These are phyloP conservation scores for Tortricodes alternella DNA, from an alignment of 2,888 invertebrate genomes.

Conservation along the genomic window DNA sequence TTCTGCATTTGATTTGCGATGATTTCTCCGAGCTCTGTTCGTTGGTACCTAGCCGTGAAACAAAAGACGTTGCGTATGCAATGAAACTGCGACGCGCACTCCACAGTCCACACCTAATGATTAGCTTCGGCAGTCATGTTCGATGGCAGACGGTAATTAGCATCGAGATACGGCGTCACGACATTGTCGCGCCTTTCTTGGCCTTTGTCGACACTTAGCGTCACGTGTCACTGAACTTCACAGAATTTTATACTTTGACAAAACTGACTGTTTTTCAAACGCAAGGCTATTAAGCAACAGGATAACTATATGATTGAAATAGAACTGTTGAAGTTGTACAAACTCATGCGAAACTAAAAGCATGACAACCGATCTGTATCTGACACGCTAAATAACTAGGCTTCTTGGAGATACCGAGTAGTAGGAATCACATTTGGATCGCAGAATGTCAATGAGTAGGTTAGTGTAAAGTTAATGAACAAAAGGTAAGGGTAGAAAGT, in stretches of 20 bases:
- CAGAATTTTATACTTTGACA: slow-evolving; percentile 34
- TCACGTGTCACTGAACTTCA: slow-evolving; percentile 67
- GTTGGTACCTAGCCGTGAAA: neutral
- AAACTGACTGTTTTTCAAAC: slow-evolving; percentile 32
- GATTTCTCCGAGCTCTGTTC: too few species aligned
- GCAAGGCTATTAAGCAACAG: too few species aligned
- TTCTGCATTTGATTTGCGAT: too few species aligned
- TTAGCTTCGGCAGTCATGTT: slow-evolving; percentile 49
- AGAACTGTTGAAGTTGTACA: too few species aligned
- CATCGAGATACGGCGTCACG: slow-evolving; percentile 71
- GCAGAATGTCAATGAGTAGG: neutral
- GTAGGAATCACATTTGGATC: neutral
- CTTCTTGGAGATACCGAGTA: neutral
- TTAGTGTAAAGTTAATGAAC: neutral
- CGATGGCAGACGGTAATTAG: slow-evolving; percentile 68
- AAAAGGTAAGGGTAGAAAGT: slow-evolving; percentile 10
- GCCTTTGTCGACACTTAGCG: slow-evolving; percentile 29
- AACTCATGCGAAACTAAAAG: too few species aligned
- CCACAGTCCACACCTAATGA: slow-evolving; percentile 28
- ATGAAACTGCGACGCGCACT: slow-evolving; percentile 18
- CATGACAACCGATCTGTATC: too few species aligned
- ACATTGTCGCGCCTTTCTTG: slow-evolving; percentile 47
- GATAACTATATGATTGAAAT: too few species aligned
- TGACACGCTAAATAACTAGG: neutral
- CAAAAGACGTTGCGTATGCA: slow-evolving; percentile 19